These are phyloP conservation scores for Drosophila seclusa DNA, from an alignment of 2,888 invertebrate species.

Conservation along the genomic window DNA sequence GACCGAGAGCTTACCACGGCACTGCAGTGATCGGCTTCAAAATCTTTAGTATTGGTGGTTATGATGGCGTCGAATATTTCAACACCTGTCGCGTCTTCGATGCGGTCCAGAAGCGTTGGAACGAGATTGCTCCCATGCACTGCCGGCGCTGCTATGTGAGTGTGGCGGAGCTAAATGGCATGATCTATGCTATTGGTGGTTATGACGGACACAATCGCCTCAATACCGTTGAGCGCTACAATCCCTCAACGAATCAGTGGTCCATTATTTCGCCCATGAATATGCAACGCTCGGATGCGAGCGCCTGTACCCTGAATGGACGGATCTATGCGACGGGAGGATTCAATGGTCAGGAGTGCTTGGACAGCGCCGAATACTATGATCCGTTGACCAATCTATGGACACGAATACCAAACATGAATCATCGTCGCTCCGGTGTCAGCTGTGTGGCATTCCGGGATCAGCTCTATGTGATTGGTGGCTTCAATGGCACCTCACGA, in stretches of 20 bases:
- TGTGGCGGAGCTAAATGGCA: slow-evolving; percentile 90
- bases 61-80: slow-evolving; percentile 92
- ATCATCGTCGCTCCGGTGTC: slow-evolving; percentile 93
- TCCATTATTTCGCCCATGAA: slow-evolving; percentile 94
- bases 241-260: slow-evolving; percentile 94
- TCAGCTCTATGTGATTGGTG: slow-evolving; percentile 91
- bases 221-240: slow-evolving; percentile 94
- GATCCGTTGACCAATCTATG: slow-evolving; percentile 93
- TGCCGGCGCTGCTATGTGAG: slow-evolving; percentile 94
- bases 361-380: slow-evolving; percentile 94
- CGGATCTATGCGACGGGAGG: slow-evolving; percentile 87
- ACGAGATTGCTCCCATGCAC: slow-evolving; percentile 96
- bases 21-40: slow-evolving; percentile 93
- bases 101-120: slow-evolving; percentile 93
- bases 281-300: slow-evolving; percentile 94
- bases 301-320: slow-evolving; percentile 94
- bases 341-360: slow-evolving; percentile 95
- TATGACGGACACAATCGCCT: slow-evolving; percentile 94
- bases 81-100: slow-evolving; percentile 95
- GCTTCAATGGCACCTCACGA: slow-evolving; percentile 95
- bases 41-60: slow-evolving; percentile 96
- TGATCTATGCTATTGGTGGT: slow-evolving; percentile 95
- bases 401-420: slow-evolving; percentile 90
- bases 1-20: slow-evolving; percentile 97
- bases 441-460: slow-evolving; percentile 95